Base-by-base conservation (phyloP, 2,888 invertebrate species). In the Spisula subtruncata region DNA sequence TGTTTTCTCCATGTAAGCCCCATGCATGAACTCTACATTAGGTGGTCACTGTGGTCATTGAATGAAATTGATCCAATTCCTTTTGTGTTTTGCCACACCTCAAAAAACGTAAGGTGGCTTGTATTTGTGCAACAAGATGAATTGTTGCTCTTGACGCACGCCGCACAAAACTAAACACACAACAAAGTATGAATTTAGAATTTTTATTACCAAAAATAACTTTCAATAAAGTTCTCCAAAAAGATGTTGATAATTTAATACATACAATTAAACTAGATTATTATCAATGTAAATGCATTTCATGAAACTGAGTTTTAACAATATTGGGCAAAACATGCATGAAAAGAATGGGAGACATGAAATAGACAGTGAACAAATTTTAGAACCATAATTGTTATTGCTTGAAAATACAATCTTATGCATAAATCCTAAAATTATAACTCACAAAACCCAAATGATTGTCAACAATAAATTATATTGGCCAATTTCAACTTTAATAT, bases 161-260 rank as follows among this genome's bases (percentile, higher is more conserved):
- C 41, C 8, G 41, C 41, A 41, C 8, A 41, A 41, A 41, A 41
- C 4, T 41, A 51, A 66, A 1, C 60, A 66, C 12, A n/a, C n/a
- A n/a, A n/a, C n/a, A n/a, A n/a, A 25, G 5, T 12, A 32, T 75
- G 75, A 75, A 75, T 75, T 75, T 75, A 32, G 75, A 75, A 75
- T 75, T 75, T 75, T 75, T 75, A 35, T 35, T 75, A 35, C 75
- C 29, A 35, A 75, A 75, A 35, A 75, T 75, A 75, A 75, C 75
- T 75, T 29, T 71, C 32, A 16, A n/a, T 75, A 75, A 75, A 75
- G 12, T 75, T 16, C 35, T 75, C 14, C 75, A 75, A 75, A 32
- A 32, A 32, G 32, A 75, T 75, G 32, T 75, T 35, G 16, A 41
- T 41, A 41, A 41, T 41, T 41, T 41, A 41, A 41, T 41, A 41